A percentile compares a stretch with the other conserved stretches of the same genome.
Conservation (phyloP, 2,888 invertebrate genomes). For the Petrophora chlorosata region DNA sequence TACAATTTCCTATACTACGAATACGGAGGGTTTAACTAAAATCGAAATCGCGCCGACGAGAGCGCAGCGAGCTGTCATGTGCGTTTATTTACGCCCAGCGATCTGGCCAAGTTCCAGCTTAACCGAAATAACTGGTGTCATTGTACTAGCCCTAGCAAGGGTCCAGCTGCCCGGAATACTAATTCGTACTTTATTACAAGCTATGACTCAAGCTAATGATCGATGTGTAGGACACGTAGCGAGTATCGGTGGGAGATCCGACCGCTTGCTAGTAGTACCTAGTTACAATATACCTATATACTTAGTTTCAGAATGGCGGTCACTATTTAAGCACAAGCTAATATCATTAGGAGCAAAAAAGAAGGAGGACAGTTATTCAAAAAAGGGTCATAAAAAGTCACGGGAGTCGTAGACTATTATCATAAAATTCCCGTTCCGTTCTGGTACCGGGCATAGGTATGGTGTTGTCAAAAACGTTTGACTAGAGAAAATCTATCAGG, state of each 20-base stretch:
- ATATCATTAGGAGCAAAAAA: too few species aligned
- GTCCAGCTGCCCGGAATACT: constrained; percentile 36
- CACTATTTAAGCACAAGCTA: too few species aligned
- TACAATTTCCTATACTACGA: constrained; percentile 40
- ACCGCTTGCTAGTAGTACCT: not conserved
- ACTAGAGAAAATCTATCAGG: too few species aligned
- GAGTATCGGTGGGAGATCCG: not conserved
- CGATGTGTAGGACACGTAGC: not conserved
- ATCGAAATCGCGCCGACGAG: constrained; percentile 59
- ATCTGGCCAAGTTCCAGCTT: constrained; percentile 74
- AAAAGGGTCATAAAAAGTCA: too few species aligned
- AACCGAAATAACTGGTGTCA: constrained; percentile 82
- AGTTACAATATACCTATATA: not conserved
- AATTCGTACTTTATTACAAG: constrained; percentile 26
- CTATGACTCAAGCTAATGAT: constrained; percentile 10
- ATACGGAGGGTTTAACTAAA: constrained; percentile 62
- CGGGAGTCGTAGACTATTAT: too few species aligned
- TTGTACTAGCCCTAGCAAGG: constrained; percentile 71
- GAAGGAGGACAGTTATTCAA: too few species aligned
- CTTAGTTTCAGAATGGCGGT: too few species aligned
- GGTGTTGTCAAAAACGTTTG: too few species aligned
- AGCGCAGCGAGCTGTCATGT: constrained; percentile 61
- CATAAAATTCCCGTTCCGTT: too few species aligned
- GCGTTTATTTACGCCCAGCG: constrained; percentile 75
- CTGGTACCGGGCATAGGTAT: too few species aligned